A percentile compares a stretch with the other conserved stretches of the same genome.
phyloP scores from a whole-genome alignment of 2,888 invertebrate genomes.

The Arctia plantaginis region DNA sequence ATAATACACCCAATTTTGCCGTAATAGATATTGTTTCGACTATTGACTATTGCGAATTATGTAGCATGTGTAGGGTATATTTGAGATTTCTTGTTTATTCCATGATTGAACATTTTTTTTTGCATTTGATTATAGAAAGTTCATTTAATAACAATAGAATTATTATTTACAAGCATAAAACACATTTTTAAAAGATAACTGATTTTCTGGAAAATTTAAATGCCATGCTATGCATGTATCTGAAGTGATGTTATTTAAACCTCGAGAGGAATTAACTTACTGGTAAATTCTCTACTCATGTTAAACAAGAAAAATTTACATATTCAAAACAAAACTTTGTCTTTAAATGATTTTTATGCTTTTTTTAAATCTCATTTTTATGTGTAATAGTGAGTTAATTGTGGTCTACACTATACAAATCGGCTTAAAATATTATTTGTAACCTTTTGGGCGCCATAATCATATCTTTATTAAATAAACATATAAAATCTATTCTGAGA shows the following conservation, averaged over 20 bases:
- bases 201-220: not conserved
- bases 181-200: not conserved
- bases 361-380: no score
- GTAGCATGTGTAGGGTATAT: not conserved
- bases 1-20: not conserved
- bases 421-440: no score
- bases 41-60: not conserved
- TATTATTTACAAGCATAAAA: not conserved
- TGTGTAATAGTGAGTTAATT: no score
- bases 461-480: no score
- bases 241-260: not conserved
- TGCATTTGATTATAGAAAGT: conserved; percentile 1
- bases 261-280: not conserved
- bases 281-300: no score
- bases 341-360: no score
- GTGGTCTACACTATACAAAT: no score
- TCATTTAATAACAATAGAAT: not conserved
- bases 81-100: not conserved
- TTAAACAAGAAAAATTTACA: no score
- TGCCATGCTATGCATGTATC: not conserved
- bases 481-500: no score
- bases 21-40: not conserved
- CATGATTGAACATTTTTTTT: conserved; percentile 6
- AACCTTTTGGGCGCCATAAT: no score
- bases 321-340: no score